Evolutionary conservation across 2,113 vertebrate species (phyloP).

Genomic region (Balaenoptera acutorostrata): DNA sequence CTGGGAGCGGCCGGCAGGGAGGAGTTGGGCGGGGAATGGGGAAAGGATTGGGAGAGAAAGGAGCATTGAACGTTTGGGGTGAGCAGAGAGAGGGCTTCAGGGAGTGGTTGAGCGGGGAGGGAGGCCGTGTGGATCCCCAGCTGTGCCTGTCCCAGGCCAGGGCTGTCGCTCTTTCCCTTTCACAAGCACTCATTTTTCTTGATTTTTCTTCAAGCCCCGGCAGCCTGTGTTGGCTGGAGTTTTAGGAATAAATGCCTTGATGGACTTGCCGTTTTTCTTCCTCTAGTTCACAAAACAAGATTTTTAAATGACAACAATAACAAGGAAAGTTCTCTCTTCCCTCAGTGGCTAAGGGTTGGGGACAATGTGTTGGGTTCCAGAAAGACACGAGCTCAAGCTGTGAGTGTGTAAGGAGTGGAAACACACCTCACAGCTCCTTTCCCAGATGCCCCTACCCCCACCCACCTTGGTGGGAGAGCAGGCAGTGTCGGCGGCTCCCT

Average conservation of each 20-base stretch:
- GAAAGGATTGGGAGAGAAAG: fast-evolving
- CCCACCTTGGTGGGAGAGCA: neutral
- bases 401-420: neutral
- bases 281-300: neutral
- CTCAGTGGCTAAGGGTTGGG: neutral
- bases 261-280: neutral
- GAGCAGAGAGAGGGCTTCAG: neutral
- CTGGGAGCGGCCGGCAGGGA: neutral
- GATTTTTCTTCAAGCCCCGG: constrained; percentile 40
- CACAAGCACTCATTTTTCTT: neutral
- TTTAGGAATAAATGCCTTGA: neutral
- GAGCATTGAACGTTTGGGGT: fast-evolving
- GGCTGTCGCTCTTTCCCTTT: neutral
- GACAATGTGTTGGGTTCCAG: neutral
- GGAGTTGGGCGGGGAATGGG: neutral
- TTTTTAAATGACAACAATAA: neutral
- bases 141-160: neutral
- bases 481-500: neutral
- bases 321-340: neutral
- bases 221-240: neutral
- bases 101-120: neutral
- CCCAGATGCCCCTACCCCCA: neutral
- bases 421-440: neutral
- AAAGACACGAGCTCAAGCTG: neutral
- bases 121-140: neutral